Conservation (phyloP, 2,888 invertebrate species). For the Pollenia angustigena region DNA sequence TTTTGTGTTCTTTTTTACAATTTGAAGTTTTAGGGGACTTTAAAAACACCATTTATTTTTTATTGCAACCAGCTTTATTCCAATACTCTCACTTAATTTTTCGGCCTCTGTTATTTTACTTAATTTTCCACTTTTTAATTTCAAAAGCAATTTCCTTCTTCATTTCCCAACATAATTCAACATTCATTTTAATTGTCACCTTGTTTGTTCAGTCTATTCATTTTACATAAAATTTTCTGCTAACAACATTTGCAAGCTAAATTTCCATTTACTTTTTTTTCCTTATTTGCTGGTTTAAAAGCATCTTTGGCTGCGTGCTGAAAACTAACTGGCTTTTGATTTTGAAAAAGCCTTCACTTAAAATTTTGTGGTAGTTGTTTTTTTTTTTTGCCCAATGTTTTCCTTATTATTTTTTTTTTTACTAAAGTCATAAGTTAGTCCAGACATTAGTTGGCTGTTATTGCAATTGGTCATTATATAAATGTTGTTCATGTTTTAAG, state of each 20-base stretch:
- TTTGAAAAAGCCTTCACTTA: slow-evolving; percentile 22
- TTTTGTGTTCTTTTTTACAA: too few species aligned
- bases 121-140: slow-evolving; percentile 10
- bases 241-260: slow-evolving; percentile 8
- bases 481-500: slow-evolving; percentile 63
- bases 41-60: too few species aligned
- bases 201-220: slow-evolving; percentile 56
- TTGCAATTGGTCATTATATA: slow-evolving; percentile 62
- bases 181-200: slow-evolving; percentile 66
- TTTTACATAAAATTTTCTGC: slow-evolving; percentile 39
- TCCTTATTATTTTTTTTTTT: neutral
- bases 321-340: slow-evolving; percentile 42
- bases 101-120: neutral
- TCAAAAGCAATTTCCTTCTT: slow-evolving; percentile 28
- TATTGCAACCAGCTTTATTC: too few species aligned
- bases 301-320: slow-evolving; percentile 60
- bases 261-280: slow-evolving; percentile 48
- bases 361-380: slow-evolving; percentile 25
- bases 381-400: neutral
- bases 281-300: neutral
- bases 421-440: slow-evolving; percentile 42
- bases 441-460: slow-evolving; percentile 42
- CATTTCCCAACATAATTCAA: slow-evolving; percentile 38
- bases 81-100: too few species aligned
- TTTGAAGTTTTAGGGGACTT: too few species aligned